phyloP scores from a whole-genome alignment of 2,797 vertebrate species.

The Aselliscus stoliczkanus region DNA sequence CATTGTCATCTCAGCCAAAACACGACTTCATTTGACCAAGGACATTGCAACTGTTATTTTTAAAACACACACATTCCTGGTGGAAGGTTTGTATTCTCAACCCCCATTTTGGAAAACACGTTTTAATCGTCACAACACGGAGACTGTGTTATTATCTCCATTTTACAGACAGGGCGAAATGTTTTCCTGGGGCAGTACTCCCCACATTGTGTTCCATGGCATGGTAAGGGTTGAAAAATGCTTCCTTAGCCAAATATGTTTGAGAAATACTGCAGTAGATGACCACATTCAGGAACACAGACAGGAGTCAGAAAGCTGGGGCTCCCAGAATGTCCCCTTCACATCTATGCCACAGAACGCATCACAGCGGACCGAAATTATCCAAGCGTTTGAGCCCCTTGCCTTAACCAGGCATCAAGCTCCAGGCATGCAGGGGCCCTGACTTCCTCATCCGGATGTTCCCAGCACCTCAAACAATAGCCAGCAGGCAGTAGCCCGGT shows the following conservation, averaged over 20 bases:
- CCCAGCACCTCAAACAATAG: background rate
- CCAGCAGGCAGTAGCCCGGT: background rate
- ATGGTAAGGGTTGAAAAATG: background rate
- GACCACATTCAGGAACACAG: rapidly evolving
- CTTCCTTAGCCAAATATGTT: background rate
- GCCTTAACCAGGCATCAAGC: background rate
- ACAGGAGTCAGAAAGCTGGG: background rate
- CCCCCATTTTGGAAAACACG: background rate
- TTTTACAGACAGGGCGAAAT: background rate
- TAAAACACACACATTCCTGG: background rate
- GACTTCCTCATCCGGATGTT: background rate
- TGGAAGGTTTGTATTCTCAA: background rate
- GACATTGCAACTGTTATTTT: background rate
- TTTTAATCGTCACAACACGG: background rate
- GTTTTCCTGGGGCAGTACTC: background rate
- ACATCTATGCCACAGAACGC: background rate
- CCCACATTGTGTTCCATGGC: background rate
- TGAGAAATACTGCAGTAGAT: background rate
- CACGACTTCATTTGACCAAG: background rate
- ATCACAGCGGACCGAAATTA: background rate
- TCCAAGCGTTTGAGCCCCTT: background rate
- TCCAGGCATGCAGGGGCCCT: background rate
- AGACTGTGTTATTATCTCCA: background rate
- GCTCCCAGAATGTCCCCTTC: background rate
- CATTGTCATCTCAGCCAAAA: background rate